Evolutionary conservation across 2,797 vertebrate genomes (phyloP), one percentile per base, ranked within the genome.

Genomic region (Eremophila alpestris): DNA sequence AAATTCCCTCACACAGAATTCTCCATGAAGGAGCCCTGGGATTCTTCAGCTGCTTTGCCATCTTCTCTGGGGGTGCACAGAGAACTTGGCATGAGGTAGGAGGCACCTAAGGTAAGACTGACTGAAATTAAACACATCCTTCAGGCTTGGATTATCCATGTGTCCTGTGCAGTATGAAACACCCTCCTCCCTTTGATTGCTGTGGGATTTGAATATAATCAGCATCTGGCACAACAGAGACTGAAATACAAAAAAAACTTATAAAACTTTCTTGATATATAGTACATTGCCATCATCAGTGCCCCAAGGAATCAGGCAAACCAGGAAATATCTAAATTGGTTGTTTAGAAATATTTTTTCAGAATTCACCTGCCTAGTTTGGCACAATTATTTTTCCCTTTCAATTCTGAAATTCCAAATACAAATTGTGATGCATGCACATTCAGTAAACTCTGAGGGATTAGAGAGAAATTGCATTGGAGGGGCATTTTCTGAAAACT

Each of bases 321-420:
- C 20, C 46, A 56, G 43, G 46, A 90, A 83, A 76, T 80, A 78
- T 41, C 63, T 77, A 87, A 94, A 93, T 34, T 73, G 24, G 27
- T 83, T 92, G 48, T 84, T 89, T 45, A 83, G 79, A 86, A 96
- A 62, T 79, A 34, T 23, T 46, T 85, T 77, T 74, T 89, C 65
- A 74, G 58, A 69, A 75, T 76, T 95, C 23, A 24, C 40, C 68
- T 93, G 70, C 58, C 73, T 84, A 46, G 34, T 80, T 90, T 83
- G 59, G 34, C 54, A 81, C 38, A 30, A 64, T 62, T 84, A 30
- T 49, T 82, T 73, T 84, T 36, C 43, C 58, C 59, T 62, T 60
- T 87, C 46, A 38, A 12, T 85, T 83, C 19, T 80, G 38, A 83
- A 83, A 87, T 91, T 81, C 55, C 59, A 71, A n/a, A 89, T 51